Evolutionary conservation across 2,888 invertebrate genomes (phyloP), one percentile per base, ranked within the genome.

Genomic region (Idaea straminata): DNA sequence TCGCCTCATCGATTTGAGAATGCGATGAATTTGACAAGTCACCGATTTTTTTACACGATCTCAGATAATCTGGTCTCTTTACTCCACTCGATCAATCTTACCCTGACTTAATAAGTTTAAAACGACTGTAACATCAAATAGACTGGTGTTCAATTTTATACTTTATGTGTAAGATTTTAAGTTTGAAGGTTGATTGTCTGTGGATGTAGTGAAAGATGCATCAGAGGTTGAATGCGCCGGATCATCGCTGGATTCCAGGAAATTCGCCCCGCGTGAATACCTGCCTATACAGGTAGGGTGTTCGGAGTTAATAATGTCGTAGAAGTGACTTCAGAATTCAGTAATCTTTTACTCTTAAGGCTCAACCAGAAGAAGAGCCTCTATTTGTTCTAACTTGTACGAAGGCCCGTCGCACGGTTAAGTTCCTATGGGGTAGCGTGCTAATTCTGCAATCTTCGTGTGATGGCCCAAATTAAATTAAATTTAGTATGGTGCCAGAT

Each of bases 81-180:
- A 91, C 92, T 88, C 87, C 92, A 92, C 92, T 92, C 91, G 91
- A 92, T 92, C 92, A 92, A 92, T 92, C 92, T 92, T 92, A 91
- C 90, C 88, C 82, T 85, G 82, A 82, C 70, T 66, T 67, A 64
- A 71, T 61, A 73, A 69, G 67, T 73, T 63, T 61, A 67, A 78
- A 86, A 85, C 61, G 70, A 61, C 71, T 3, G 74, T 86, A 3
- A 15, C 6, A 1, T 0, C 57, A 68, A 66, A 0, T 47, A 47
- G 2, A 47, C 10, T 5, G 13, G 47, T 10, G 13, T 47, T 47
- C 10, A 0, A 79, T 62, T 79, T 73, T 66, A 5, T 66, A 75
- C 74, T 73, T 75, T 84, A 78, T 63, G 0, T 0, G 0, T 0
- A 3, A 0, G 0, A 0, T 0, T 0, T 13, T 10, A 75, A 68